Conservation (phyloP, 2,113 vertebrate genomes). For the Pomatostomus ruficeps region DNA sequence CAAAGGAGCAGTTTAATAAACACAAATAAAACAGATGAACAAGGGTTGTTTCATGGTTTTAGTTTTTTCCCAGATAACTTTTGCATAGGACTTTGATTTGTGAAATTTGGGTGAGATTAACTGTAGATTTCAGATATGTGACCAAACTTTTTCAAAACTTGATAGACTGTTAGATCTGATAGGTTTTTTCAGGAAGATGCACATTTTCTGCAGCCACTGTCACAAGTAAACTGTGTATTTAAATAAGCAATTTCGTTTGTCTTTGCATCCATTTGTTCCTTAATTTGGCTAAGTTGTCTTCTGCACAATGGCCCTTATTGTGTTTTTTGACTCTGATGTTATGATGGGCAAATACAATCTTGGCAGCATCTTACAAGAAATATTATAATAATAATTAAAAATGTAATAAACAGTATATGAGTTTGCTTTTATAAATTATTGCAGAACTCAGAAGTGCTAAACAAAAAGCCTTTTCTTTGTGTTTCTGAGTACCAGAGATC, state of each 20-base stretch:
- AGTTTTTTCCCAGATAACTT: background rate
- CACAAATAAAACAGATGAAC: background rate
- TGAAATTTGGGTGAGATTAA: background rate
- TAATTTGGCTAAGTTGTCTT: background rate
- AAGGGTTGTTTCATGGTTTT: background rate
- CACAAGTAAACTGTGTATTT: fast-evolving
- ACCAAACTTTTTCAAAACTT: background rate
- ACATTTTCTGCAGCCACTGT: background rate
- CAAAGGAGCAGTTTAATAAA: background rate
- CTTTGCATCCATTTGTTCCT: background rate
- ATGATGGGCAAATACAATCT: background rate
- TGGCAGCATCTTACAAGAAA: background rate
- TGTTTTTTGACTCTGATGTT: background rate
- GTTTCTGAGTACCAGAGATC: background rate
- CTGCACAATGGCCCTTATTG: background rate
- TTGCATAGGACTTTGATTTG: background rate
- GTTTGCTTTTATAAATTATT: background rate
- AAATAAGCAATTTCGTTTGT: background rate
- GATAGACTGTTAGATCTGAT: background rate
- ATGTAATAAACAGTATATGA: background rate
- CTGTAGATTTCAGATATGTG: background rate
- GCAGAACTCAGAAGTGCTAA: background rate
- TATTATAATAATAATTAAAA: background rate
- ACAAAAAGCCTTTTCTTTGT: background rate
- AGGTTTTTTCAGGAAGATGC: background rate